Conservation (phyloP, 1,140 invertebrate genomes). For the Cherax quadricarinatus region DNA sequence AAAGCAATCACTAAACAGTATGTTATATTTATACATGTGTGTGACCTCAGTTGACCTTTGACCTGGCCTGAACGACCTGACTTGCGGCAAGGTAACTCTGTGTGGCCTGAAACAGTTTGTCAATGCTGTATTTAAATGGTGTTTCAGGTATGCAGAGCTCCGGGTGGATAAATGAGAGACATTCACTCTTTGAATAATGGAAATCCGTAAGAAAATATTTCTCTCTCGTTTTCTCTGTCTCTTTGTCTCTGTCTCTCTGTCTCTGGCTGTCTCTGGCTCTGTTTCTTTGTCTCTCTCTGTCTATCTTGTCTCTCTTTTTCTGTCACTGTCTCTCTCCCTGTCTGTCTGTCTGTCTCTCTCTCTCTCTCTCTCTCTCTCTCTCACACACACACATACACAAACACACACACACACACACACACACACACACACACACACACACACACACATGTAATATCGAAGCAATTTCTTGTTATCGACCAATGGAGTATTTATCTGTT, state of each 20-base stretch:
- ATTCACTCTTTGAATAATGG: not conserved
- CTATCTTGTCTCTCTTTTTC: not conserved
- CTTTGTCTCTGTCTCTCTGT: not conserved
- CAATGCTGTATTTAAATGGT: not conserved
- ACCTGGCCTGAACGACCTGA: too few relatives aligned
- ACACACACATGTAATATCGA: too few relatives aligned
- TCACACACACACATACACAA: too few relatives aligned
- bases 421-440: too few relatives aligned
- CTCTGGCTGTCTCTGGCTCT: not conserved
- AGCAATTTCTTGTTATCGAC: too few relatives aligned
- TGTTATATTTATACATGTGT: too few relatives aligned
- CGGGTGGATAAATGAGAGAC: not conserved
- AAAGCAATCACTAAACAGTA: too few relatives aligned
- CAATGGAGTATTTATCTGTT: too few relatives aligned
- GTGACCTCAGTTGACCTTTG: too few relatives aligned
- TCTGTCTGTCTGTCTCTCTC: conserved; percentile 30
- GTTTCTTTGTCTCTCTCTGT: not conserved
- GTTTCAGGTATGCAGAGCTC: not conserved
- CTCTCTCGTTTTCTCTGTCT: not conserved
- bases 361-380: not conserved
- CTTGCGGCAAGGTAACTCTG: too few relatives aligned
- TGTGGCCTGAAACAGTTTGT: not conserved
- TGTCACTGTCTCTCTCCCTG: conserved; percentile 2
- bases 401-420: too few relatives aligned
- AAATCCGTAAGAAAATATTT: not conserved